Base-by-base conservation (phyloP, 2,888 invertebrate species). In the Acheta domesticus region DNA sequence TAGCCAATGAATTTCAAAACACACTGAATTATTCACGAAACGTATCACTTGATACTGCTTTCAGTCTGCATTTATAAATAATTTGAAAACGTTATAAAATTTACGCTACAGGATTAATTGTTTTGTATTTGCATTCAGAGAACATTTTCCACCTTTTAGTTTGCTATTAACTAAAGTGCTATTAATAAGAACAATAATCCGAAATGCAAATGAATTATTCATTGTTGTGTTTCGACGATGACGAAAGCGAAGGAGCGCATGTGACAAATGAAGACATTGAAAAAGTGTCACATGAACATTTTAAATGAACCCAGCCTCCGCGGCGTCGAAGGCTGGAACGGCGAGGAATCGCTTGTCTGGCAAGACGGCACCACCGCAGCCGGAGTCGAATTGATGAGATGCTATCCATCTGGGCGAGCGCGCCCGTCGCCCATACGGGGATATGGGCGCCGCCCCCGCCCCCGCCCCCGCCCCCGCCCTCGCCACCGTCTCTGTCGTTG, bases 211-310 rank as follows among this genome's bases (percentile, higher is more conserved):
- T 62, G 62, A 62, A 62, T 62, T 19, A 62, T 62, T 62, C 62
- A 62, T 62, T 62, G 8, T 62, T 62, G 14, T 62, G 62, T 14
- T 62, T n/a, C 62, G 16, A 62, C 16, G 1, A 62, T 14, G 62
- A 12, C 14, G n/a, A 62, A 62, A 62, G 14, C 16, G 62, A 62
- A 62, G 62, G 62, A 62, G 62, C 62, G n/a, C n/a, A 4, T 62
- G 8, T 62, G 62, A 62, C 62, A 62, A 62, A 62, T 62, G 62
- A 62, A 62, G 62, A 62, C 62, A 62, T 62, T 62, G 62, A 62
- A 62, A 19, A 62, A 62, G 62, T 62, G 62, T 62, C 62, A 62
- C 62, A 62, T 62, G 16, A 62, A 62, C 62, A 62, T 62, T 62
- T 62, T 62, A 62, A 62, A 62, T 62, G 62, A 62, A 5, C 62